Percentiles rank a stretch among this genome's conserved stretches.
Conservation (phyloP, 2,888 invertebrate genomes). For the Mactromeris polynyma region DNA sequence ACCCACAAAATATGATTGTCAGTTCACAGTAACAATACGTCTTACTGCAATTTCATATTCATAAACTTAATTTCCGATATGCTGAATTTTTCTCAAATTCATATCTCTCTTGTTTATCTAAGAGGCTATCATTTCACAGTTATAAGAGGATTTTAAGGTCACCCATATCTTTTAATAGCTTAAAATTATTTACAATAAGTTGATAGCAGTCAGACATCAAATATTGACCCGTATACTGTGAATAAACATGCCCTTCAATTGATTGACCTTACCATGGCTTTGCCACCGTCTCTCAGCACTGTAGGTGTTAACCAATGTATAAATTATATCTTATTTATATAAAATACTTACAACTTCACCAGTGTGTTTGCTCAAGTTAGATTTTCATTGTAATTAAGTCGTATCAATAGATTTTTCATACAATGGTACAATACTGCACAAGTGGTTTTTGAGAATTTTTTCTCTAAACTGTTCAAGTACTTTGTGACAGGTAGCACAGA, state of each 20-base stretch:
- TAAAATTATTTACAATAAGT: conserved; percentile 38
- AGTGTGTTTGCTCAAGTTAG: neutral
- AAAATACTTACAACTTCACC: neutral
- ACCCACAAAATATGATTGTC: conserved; percentile 2
- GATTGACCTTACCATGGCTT: neutral
- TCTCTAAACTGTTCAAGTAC: no score
- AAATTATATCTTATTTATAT: neutral
- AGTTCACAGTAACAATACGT: conserved; percentile 1
- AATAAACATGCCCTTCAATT: conserved; percentile 33
- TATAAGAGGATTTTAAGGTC: conserved; percentile 31
- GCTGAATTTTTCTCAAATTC: conserved; percentile 1
- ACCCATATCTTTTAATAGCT: conserved; percentile 29
- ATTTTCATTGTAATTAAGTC: neutral
- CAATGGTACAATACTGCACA: neutral
- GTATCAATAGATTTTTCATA: neutral
- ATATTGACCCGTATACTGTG: conserved; percentile 60
- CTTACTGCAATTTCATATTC: neutral
- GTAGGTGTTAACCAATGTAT: neutral
- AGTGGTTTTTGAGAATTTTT: neutral
- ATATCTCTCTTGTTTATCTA: conserved; percentile 34
- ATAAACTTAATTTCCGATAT: neutral
- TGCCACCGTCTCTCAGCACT: neutral
- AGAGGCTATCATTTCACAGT: conserved; percentile 47
- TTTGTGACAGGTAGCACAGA: no score
- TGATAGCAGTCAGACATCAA: conserved; percentile 50